These are phyloP conservation scores for Acanthaster planci DNA, from an alignment of 35 echinoderm and acorn worm species.

Conservation along the genomic window DNA sequence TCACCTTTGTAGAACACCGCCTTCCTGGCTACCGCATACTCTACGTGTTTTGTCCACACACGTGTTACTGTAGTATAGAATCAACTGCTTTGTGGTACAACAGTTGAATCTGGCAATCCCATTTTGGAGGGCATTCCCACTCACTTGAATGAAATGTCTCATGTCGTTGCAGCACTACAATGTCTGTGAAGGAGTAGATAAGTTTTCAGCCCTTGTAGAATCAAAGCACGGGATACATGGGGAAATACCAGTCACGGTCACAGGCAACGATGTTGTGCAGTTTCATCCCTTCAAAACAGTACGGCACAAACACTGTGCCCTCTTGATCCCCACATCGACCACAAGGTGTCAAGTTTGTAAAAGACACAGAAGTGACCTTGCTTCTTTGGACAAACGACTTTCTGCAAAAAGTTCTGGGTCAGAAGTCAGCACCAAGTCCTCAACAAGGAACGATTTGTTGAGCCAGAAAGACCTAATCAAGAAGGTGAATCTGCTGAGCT, in stretches of 20 bases:
- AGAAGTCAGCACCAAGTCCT: background rate
- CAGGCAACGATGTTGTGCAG: background rate
- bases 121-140: background rate
- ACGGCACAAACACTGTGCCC: background rate
- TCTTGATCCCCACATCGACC: background rate
- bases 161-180: background rate
- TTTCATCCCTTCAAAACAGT: background rate
- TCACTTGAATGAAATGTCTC: background rate
- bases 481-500: background rate
- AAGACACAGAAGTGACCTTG: background rate
- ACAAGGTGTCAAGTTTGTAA: background rate
- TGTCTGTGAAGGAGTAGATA: background rate
- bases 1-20: too few species aligned
- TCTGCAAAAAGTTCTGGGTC: background rate
- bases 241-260: background rate
- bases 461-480: background rate
- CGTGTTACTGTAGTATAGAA: too few species aligned
- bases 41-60: too few species aligned
- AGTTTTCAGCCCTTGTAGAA: background rate
- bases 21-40: too few species aligned
- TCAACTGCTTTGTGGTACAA: background rate
- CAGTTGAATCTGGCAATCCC: background rate
- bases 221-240: conserved; percentile 1
- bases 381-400: background rate
- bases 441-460: conserved; percentile 10